These are phyloP conservation scores for Tetrapedia diversipes DNA, from an alignment of 2,888 invertebrate genomes.

Conservation along the genomic window DNA sequence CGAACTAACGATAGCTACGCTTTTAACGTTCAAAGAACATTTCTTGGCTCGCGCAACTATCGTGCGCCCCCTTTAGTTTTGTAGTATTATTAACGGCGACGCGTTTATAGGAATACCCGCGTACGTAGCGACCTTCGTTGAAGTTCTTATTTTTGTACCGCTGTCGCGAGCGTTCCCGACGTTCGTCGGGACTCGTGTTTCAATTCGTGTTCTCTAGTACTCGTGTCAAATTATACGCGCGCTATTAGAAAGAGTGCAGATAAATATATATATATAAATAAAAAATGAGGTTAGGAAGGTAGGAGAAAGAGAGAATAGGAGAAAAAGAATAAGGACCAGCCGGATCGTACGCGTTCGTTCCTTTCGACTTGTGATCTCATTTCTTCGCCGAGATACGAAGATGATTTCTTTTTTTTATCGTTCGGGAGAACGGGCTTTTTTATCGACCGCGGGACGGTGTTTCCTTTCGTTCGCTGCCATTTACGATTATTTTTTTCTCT, in stretches of 20 bases:
- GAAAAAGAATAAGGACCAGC: slow-evolving; percentile 47
- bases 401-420: slow-evolving; percentile 22
- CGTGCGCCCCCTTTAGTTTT: slow-evolving; percentile 50
- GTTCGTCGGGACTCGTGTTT: slow-evolving; percentile 41
- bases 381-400: slow-evolving; percentile 40
- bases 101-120: slow-evolving; percentile 49
- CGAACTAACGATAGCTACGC: slow-evolving; percentile 55
- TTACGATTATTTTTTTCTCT: not conserved
- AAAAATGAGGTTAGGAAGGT: slow-evolving; percentile 79
- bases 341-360: slow-evolving; percentile 47
- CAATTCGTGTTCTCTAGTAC: slow-evolving; percentile 36
- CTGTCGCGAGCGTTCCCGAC: slow-evolving; percentile 38
- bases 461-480: not conserved
- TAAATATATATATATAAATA: slow-evolving; percentile 74
- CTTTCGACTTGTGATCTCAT: slow-evolving; percentile 62
- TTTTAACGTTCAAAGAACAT: slow-evolving; percentile 50
- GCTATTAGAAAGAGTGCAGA: slow-evolving; percentile 10
- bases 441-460: slow-evolving; percentile 27
- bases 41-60: slow-evolving; percentile 42
- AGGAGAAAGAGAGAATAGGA: slow-evolving; percentile 77
- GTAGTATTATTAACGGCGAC: slow-evolving; percentile 54
- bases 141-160: slow-evolving; percentile 60
- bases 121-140: slow-evolving; percentile 59
- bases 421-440: slow-evolving; percentile 17
- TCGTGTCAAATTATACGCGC: slow-evolving; percentile 35